Conservation (phyloP, 2,888 invertebrate genomes). For the Melanargia galathea region DNA sequence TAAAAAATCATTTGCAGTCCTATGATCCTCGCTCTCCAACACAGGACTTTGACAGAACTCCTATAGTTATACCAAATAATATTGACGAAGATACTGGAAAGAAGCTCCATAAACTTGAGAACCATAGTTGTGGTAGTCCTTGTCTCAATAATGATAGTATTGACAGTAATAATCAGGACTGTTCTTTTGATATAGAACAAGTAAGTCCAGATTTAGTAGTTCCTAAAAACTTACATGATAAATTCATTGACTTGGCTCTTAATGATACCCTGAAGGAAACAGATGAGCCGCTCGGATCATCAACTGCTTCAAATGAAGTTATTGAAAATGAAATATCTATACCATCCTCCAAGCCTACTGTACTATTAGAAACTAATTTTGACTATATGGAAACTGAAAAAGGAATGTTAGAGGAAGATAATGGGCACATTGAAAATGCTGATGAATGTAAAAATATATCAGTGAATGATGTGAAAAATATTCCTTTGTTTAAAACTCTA, state of each 20-base stretch:
- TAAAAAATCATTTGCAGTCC: slow-evolving; percentile 74
- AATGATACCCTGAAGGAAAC: slow-evolving; percentile 65
- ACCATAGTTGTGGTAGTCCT: slow-evolving; percentile 51
- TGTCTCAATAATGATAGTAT: slow-evolving; percentile 49
- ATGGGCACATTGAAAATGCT: slow-evolving; percentile 42
- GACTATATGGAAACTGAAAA: slow-evolving; percentile 76
- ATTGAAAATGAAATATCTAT: slow-evolving; percentile 63
- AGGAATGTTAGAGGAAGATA: slow-evolving; percentile 55
- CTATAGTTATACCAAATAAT: slow-evolving; percentile 69
- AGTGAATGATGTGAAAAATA: slow-evolving; percentile 41
- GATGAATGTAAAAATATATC: slow-evolving; percentile 15
- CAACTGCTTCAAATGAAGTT: slow-evolving; percentile 69
- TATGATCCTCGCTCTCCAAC: slow-evolving; percentile 84
- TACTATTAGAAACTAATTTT: slow-evolving; percentile 83
- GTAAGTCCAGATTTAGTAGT: slow-evolving; percentile 58
- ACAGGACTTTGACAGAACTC: slow-evolving; percentile 83
- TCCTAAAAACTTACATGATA: slow-evolving; percentile 70
- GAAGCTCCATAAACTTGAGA: slow-evolving; percentile 44
- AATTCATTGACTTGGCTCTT: slow-evolving; percentile 63
- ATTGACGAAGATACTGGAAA: slow-evolving; percentile 50
- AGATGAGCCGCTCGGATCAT: slow-evolving; percentile 67
- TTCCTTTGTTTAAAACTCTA: slow-evolving; percentile 58
- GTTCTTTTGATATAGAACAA: slow-evolving; percentile 54
- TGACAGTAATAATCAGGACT: slow-evolving; percentile 52
- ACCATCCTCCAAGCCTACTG: slow-evolving; percentile 62